Evolutionary conservation across 2,888 invertebrate species (phyloP).

Genomic region (Nasonovia ribisnigri): DNA sequence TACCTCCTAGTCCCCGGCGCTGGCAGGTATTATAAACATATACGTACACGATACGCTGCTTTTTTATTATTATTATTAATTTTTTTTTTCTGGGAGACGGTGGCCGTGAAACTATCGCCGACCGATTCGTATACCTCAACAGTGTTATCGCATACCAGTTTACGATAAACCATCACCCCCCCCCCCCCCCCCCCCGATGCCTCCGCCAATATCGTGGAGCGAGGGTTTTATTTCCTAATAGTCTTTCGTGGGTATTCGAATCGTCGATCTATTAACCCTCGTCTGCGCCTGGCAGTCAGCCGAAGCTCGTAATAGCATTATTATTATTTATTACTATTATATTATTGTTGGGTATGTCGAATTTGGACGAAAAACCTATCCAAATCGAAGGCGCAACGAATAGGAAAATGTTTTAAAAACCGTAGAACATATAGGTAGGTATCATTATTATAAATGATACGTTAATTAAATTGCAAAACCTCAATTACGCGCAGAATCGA

Average conservation of each 20-base stretch:
- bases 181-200: background rate
- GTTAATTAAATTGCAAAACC: background rate
- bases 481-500: background rate
- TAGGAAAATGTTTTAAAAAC: background rate
- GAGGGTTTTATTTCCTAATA: background rate
- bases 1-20: conserved; percentile 5
- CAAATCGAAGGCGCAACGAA: background rate
- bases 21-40: background rate
- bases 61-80: background rate
- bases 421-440: background rate
- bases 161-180: background rate
- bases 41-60: background rate
- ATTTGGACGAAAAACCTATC: background rate
- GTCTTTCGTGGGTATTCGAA: background rate
- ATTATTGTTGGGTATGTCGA: background rate
- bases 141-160: background rate
- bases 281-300: background rate
- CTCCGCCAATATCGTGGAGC: background rate
- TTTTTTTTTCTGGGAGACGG: conserved; percentile 37
- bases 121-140: background rate
- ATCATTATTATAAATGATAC: background rate
- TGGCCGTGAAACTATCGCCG: conserved; percentile 49
- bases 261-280: background rate
- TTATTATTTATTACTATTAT: background rate
- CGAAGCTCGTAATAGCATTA: background rate